Conservation (phyloP, 2,888 invertebrate genomes). For the Leptarthrus brevirostris region DNA sequence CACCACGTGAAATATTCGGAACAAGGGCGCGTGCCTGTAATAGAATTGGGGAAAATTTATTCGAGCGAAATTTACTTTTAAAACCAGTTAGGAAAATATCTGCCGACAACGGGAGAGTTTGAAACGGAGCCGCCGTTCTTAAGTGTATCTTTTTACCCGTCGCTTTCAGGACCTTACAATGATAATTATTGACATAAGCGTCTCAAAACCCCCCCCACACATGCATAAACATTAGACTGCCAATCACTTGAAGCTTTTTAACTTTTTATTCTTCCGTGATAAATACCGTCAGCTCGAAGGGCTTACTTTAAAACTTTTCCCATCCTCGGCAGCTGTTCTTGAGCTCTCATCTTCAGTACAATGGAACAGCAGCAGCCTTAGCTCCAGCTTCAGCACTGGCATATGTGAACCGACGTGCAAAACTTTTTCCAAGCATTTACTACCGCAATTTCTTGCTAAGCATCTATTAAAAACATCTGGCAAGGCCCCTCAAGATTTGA, state of each 20-base stretch:
- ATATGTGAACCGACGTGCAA: conserved; percentile 23
- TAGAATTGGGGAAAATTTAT: not conserved
- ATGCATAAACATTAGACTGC: not conserved
- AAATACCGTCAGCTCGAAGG: conserved; percentile 31
- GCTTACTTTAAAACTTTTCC: conserved; percentile 36
- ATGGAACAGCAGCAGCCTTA: not conserved
- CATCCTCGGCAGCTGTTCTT: conserved; percentile 37
- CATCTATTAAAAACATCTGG: conserved; percentile 44
- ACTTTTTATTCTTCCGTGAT: conserved; percentile 30
- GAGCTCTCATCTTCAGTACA: conserved; percentile 11
- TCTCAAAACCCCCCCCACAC: not conserved
- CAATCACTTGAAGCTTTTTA: conserved; percentile 36
- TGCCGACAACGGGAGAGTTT: too few relatives aligned
- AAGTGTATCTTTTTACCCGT: not conserved
- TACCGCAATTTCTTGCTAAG: conserved; percentile 46
- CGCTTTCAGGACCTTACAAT: not conserved
- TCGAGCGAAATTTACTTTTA: not conserved
- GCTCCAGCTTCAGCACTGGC: not conserved
- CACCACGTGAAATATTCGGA: not conserved
- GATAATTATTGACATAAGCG: conserved; percentile 21
- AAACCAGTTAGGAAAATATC: not conserved
- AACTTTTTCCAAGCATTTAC: conserved; percentile 42
- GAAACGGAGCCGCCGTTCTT: too few relatives aligned
- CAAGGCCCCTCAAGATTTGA: conserved; percentile 28
- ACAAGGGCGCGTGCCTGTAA: not conserved